phyloP scores from a whole-genome alignment of 64 coral and sea anemone species.

The Cladopsammia gracilis region DNA sequence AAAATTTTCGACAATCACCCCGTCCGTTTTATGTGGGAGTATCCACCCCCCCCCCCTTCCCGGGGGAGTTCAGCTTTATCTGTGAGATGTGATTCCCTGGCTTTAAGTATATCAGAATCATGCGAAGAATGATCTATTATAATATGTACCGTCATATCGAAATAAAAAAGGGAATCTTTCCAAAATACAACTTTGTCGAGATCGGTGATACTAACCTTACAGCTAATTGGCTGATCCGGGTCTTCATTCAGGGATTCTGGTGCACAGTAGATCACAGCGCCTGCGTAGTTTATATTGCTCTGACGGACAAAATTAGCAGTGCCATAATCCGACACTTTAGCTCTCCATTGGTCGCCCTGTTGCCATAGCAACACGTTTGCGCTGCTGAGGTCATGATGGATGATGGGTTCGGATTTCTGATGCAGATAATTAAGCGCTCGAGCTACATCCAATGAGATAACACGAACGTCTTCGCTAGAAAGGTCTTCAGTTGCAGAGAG shows the following conservation, averaged over 20 bases:
- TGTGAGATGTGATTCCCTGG: no score
- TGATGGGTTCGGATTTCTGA: slow-evolving; percentile 38
- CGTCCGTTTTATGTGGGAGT: no score
- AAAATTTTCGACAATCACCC: no score
- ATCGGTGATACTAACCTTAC: background rate
- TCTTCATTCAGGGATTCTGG: background rate
- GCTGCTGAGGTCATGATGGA: slow-evolving; percentile 78
- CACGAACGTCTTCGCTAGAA: background rate
- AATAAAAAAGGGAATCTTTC: no score
- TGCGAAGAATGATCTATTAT: no score
- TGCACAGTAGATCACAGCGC: background rate
- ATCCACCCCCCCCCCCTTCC: no score
- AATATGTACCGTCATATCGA: no score
- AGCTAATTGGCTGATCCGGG: background rate
- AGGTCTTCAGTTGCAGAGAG: background rate
- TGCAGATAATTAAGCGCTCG: slow-evolving; percentile 67
- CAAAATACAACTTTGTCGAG: no score
- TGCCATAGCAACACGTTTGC: slow-evolving; percentile 68
- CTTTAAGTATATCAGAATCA: no score
- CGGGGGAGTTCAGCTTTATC: no score
- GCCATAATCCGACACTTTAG: slow-evolving; percentile 77
- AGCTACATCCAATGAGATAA: slow-evolving; percentile 56
- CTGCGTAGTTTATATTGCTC: background rate
- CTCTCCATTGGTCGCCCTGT: slow-evolving; percentile 33
- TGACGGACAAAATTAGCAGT: slow-evolving; percentile 26